A percentile compares a stretch with the other conserved stretches of the same genome.
Conservation (phyloP, 1,140 invertebrate genomes). For the Adoxophyes honmai region DNA sequence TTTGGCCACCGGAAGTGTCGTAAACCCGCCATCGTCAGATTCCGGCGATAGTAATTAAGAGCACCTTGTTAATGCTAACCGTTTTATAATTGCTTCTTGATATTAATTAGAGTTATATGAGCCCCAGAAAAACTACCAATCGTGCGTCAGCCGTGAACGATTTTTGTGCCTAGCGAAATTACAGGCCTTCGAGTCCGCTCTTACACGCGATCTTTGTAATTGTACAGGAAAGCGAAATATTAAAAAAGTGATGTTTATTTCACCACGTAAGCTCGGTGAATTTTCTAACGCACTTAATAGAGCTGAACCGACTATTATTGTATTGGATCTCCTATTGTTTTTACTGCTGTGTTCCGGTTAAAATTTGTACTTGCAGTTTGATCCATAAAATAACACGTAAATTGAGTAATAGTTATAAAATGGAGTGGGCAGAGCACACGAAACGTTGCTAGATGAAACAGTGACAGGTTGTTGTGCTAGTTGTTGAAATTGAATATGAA, state of each 20-base stretch:
- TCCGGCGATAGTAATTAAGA: slow-evolving; percentile 63
- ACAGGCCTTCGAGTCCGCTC: not conserved
- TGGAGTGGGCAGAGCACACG: no score
- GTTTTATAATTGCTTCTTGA: slow-evolving; percentile 61
- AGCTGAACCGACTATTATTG: slow-evolving; percentile 1
- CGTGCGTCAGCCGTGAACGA: not conserved
- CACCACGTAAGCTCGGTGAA: not conserved
- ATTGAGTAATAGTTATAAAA: no score
- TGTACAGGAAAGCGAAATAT: slow-evolving; percentile 10
- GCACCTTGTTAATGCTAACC: slow-evolving; percentile 69
- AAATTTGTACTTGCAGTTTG: no score
- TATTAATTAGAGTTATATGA: slow-evolving; percentile 47
- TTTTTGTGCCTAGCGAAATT: slow-evolving; percentile 11
- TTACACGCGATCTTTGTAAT: slow-evolving; percentile 9
- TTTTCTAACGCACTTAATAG: slow-evolving; percentile 1
- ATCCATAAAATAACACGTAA: no score
- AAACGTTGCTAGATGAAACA: no score
- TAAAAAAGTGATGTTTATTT: slow-evolving; percentile 5
- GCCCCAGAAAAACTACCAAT: not conserved
- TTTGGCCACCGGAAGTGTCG: slow-evolving; percentile 53
- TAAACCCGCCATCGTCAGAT: slow-evolving; percentile 59
- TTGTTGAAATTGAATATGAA: no score
- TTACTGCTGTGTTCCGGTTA: no score
- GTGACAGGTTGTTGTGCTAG: no score
- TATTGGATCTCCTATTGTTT: no score